Conservation (phyloP, 2,797 vertebrate genomes). For the Propithecus perrieri region DNA sequence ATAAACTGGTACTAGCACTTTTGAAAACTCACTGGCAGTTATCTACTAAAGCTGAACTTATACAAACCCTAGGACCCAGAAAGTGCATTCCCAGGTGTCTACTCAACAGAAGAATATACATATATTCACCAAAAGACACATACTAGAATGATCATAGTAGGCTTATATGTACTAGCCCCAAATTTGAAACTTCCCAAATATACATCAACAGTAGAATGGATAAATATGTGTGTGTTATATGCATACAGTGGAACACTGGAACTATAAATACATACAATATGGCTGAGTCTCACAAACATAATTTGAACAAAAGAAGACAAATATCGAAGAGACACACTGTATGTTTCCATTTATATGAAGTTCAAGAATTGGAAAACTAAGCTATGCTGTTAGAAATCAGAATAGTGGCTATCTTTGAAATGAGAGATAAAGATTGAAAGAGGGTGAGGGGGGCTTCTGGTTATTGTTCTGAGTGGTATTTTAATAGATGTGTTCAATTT, state of each 20-base stretch:
- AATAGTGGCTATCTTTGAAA: not conserved
- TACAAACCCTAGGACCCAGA: not conserved
- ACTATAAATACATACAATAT: not conserved
- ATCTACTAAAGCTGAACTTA: not conserved
- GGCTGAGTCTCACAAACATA: not conserved
- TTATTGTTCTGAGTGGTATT: not conserved
- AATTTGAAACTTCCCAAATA: conserved; percentile 1
- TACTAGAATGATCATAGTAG: not conserved
- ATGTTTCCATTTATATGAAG: not conserved
- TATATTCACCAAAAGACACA: not conserved
- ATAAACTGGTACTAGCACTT: not conserved
- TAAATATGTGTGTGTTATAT: not conserved
- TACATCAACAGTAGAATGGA: not conserved
- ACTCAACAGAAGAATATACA: not conserved
- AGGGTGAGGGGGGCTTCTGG: not conserved
- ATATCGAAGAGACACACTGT: not conserved
- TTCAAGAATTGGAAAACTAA: not conserved
- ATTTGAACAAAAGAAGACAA: not conserved
- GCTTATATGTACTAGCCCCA: not conserved
- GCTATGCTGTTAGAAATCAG: not conserved
- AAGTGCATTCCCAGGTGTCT: not conserved
- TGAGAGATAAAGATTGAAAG: not conserved
- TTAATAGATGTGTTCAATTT: conserved; percentile 12
- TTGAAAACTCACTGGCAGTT: not conserved
- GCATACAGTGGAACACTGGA: not conserved